These are phyloP conservation scores for Tenthredo mesomela DNA, from an alignment of 2,888 invertebrate species.

Conservation along the genomic window DNA sequence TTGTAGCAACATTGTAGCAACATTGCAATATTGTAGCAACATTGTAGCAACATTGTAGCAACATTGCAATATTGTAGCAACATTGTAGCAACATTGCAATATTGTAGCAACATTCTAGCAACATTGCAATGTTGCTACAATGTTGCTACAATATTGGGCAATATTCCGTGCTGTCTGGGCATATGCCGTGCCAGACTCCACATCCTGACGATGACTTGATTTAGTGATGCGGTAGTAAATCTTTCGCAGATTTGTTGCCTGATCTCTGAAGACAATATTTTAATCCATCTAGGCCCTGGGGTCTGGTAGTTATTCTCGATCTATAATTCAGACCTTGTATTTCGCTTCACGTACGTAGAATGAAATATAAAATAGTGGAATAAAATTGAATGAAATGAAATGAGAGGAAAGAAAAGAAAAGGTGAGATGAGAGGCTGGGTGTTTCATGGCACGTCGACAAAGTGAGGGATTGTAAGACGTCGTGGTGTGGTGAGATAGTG, in stretches of 20 bases:
- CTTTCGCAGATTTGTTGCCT: not conserved
- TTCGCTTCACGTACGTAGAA: not conserved
- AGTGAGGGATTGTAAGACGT: not conserved
- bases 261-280: not conserved
- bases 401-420: not conserved
- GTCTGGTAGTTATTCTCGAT: not conserved
- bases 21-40: too few relatives aligned
- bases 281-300: not conserved
- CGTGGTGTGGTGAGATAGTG: not conserved
- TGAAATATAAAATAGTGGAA: not conserved
- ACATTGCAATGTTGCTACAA: too few relatives aligned
- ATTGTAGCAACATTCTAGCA: too few relatives aligned
- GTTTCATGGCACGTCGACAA: not conserved
- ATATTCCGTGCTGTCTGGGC: too few relatives aligned
- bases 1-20: too few relatives aligned
- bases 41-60: too few relatives aligned
- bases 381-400: not conserved
- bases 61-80: too few relatives aligned
- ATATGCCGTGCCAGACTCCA: constrained; percentile 10
- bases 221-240: not conserved
- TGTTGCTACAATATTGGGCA: too few relatives aligned
- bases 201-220: not conserved
- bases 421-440: not conserved
- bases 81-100: too few relatives aligned
- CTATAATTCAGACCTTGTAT: not conserved